These are phyloP conservation scores for Parthenolecanium corni DNA, from an alignment of 2,888 invertebrate genomes.

Conservation along the genomic window DNA sequence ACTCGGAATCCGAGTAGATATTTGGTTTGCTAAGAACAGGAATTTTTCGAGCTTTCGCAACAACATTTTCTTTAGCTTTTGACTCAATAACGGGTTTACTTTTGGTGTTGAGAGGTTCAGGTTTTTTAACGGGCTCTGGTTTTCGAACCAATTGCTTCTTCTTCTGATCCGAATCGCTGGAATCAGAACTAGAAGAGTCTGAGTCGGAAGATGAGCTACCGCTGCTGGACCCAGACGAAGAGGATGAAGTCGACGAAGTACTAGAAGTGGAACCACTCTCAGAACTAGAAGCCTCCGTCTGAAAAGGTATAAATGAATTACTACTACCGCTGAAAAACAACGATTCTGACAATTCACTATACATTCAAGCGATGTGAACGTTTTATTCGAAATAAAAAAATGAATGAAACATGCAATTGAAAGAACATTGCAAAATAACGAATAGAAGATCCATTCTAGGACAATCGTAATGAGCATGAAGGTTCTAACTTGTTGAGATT, in stretches of 20 bases:
- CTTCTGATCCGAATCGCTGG: conserved; percentile 30
- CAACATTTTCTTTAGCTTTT: conserved; percentile 3
- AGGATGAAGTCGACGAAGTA: conserved; percentile 37
- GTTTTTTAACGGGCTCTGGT: conserved; percentile 30
- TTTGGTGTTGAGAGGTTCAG: conserved; percentile 7
- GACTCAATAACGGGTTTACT: conserved; percentile 7
- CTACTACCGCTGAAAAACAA: too few relatives aligned
- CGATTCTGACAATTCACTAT: too few relatives aligned
- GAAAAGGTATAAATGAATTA: neutral
- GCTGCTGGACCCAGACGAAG: conserved; percentile 35
- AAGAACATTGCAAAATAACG: too few relatives aligned
- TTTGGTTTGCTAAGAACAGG: conserved; percentile 13
- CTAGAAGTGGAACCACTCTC: conserved; percentile 36
- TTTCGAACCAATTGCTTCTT: conserved; percentile 28
- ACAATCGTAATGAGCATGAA: too few relatives aligned
- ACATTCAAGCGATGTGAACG: neutral
- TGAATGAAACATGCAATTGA: neutral
- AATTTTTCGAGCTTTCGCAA: neutral
- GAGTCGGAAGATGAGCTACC: conserved; percentile 34
- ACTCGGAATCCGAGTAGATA: conserved; percentile 19
- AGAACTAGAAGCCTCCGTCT: conserved; percentile 33
- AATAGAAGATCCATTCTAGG: too few relatives aligned
- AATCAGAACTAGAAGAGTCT: conserved; percentile 35
- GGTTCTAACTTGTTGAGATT: too few relatives aligned
- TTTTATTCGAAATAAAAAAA: neutral